Percentiles rank a stretch among this genome's conserved stretches.
phyloP scores from a whole-genome alignment of 2,797 vertebrate genomes.

The Chelon auratus region DNA sequence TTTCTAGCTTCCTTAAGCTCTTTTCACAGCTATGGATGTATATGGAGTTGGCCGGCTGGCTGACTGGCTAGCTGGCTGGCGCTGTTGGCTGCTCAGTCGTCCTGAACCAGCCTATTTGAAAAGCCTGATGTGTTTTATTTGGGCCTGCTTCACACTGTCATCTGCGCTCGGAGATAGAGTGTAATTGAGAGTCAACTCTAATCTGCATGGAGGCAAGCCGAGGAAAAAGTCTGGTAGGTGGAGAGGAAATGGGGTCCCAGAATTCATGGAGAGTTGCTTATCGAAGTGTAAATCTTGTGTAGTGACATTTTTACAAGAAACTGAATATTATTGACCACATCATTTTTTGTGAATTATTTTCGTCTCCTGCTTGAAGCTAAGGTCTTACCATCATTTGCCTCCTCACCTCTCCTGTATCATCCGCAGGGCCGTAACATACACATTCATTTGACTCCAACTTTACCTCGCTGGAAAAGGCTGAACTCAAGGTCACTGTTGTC shows the following conservation, averaged over 20 bases:
- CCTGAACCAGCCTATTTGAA: conserved; percentile 95
- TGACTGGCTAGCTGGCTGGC: conserved; percentile 61
- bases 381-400: conserved; percentile 1
- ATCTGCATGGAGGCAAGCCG: conserved; percentile 88
- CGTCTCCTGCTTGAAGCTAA: conserved; percentile 9
- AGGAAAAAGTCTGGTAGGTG: conserved; percentile 71
- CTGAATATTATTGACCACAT: conserved; percentile 18
- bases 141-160: conserved; percentile 90
- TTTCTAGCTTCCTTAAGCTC: conserved; percentile 78
- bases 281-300: conserved; percentile 12
- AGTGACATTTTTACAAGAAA: conserved; percentile 4
- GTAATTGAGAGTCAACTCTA: conserved; percentile 95
- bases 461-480: conserved; percentile 34
- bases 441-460: conserved; percentile 54
- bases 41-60: conserved; percentile 63
- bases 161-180: conserved; percentile 87
- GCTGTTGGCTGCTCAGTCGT: conserved; percentile 83
- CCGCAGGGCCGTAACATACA: conserved; percentile 17
- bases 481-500: conserved; percentile 50
- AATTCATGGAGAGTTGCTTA: conserved; percentile 11
- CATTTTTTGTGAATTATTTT: conserved; percentile 9
- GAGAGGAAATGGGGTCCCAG: not conserved
- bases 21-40: conserved; percentile 87
- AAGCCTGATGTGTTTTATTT: conserved; percentile 96
- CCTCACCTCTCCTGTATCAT: conserved; percentile 8